These are phyloP conservation scores for Sarcoramphus papa DNA, from an alignment of 2,797 vertebrate species.

Conservation along the genomic window DNA sequence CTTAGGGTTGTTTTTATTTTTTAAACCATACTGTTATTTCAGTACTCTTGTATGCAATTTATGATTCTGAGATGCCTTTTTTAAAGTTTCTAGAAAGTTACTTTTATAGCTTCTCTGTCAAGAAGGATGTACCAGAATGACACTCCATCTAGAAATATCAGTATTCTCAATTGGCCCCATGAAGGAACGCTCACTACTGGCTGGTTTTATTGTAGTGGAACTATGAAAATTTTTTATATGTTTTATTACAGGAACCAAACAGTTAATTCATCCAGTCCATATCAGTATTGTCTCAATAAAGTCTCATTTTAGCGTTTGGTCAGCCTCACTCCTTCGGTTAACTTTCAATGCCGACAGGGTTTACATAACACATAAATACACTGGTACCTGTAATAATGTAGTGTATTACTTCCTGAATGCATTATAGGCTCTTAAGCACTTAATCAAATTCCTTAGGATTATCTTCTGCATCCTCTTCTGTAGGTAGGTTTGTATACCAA, in stretches of 20 bases:
- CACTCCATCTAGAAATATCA: not conserved
- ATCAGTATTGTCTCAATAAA: not conserved
- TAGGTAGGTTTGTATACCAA: not conserved
- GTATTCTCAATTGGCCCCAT: not conserved
- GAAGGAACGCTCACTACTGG: not conserved
- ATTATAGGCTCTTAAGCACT: slow-evolving; percentile 11
- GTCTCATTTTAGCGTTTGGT: not conserved
- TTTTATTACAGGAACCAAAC: not conserved
- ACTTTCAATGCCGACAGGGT: not conserved
- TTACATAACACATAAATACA: not conserved
- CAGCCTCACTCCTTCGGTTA: not conserved
- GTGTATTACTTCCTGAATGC: slow-evolving; percentile 22
- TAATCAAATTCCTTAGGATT: slow-evolving; percentile 45
- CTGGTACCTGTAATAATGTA: not conserved
- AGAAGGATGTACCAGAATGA: not conserved
- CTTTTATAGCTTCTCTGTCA: not conserved
- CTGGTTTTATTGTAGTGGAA: not conserved
- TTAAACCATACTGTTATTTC: not conserved
- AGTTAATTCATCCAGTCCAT: not conserved
- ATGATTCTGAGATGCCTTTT: not conserved
- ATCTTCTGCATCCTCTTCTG: not conserved
- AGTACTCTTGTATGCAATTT: not conserved
- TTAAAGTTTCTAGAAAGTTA: not conserved
- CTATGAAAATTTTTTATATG: not conserved
- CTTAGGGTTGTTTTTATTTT: not conserved